These are phyloP conservation scores for Himalopsyche tibetana DNA, from an alignment of 2,888 invertebrate genomes.

Conservation along the genomic window DNA sequence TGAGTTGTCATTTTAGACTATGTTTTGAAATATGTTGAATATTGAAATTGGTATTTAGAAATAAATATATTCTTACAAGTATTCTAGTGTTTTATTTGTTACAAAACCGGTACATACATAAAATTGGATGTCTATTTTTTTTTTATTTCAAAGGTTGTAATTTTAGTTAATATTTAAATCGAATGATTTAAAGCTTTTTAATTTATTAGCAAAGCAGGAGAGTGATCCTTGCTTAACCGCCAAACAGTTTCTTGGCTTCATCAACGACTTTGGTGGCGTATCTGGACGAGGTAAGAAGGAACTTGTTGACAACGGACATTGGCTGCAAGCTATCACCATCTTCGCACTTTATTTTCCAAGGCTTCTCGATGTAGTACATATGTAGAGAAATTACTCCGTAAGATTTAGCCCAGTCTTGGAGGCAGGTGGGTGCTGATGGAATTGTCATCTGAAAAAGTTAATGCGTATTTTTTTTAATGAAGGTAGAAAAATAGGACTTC, in stretches of 20 bases:
- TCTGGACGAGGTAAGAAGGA: slow-evolving; percentile 68
- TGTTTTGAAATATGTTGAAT: no score
- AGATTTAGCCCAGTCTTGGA: slow-evolving; percentile 68
- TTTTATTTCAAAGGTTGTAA: neutral
- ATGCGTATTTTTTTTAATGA: no score
- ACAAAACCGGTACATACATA: neutral
- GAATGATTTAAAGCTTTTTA: neutral
- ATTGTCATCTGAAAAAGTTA: slow-evolving; percentile 68
- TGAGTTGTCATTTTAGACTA: no score
- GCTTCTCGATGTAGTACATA: slow-evolving; percentile 71
- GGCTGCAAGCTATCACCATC: slow-evolving; percentile 67
- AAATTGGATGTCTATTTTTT: neutral
- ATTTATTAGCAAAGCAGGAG: neutral
- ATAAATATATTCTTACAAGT: slow-evolving; percentile 29
- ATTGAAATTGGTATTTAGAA: neutral
- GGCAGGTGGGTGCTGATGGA: slow-evolving; percentile 70
- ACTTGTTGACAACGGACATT: slow-evolving; percentile 67
- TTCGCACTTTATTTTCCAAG: slow-evolving; percentile 71
- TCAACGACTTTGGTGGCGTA: slow-evolving; percentile 70
- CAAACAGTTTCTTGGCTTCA: slow-evolving; percentile 69
- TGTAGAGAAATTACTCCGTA: slow-evolving; percentile 70
- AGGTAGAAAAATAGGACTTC: no score
- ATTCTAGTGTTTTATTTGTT: neutral
- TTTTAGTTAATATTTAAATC: slow-evolving; percentile 2
- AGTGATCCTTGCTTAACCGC: slow-evolving; percentile 53